Evolutionary conservation across 2,797 vertebrate genomes (phyloP).

Genomic region (Enteromius afrohamiltoni): DNA sequence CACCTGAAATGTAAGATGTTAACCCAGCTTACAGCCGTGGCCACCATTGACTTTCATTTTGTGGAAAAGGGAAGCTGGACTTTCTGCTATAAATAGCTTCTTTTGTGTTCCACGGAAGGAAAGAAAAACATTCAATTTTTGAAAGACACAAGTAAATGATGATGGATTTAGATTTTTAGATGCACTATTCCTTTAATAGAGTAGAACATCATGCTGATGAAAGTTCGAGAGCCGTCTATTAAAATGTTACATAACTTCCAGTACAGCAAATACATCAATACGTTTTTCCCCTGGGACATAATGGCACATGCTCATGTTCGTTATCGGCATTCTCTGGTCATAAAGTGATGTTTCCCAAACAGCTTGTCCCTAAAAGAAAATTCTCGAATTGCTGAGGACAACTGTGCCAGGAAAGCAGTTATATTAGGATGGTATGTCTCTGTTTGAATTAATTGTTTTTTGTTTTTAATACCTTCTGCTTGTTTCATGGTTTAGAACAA

Average conservation of each 20-base stretch:
- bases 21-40: background rate
- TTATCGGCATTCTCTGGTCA: background rate
- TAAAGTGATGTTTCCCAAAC: conserved; percentile 19
- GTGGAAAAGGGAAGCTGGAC: conserved; percentile 15
- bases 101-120: background rate
- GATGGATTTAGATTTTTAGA: background rate
- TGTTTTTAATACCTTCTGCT: background rate
- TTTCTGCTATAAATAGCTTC: conserved; percentile 13
- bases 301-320: conserved; percentile 13
- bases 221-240: background rate
- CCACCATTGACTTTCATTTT: background rate
- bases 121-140: background rate
- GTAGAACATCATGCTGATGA: background rate
- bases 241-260: conserved; percentile 30
- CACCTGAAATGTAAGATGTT: background rate
- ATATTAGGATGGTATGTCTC: background rate
- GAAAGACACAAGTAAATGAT: background rate
- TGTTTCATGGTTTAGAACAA: conserved; percentile 77
- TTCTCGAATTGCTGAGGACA: background rate
- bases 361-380: conserved; percentile 1
- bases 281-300: background rate
- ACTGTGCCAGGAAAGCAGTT: background rate
- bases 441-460: background rate
- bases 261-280: conserved; percentile 14
- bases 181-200: background rate